phyloP scores from a whole-genome alignment of 2,113 vertebrate species.

The Rhabdomys dilectus region DNA sequence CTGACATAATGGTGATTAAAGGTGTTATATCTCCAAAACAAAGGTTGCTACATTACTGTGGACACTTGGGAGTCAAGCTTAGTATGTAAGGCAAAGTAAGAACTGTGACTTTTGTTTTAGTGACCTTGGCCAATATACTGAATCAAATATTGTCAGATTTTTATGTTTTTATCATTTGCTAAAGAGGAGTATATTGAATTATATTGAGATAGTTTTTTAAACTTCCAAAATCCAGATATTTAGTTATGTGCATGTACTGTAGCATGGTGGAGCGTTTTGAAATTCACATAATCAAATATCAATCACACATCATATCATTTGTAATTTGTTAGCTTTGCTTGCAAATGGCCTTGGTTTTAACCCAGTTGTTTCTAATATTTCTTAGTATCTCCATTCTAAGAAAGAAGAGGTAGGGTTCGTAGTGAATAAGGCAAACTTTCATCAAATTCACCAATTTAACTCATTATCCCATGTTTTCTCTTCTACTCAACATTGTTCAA shows the following conservation, averaged over 20 bases:
- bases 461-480: conserved; percentile 9
- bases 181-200: conserved; percentile 12
- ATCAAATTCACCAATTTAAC: not conserved
- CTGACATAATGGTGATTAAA: not conserved
- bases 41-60: not conserved
- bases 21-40: not conserved
- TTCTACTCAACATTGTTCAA: conserved; percentile 21
- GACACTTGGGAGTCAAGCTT: not conserved
- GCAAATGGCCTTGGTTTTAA: not conserved
- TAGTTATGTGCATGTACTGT: not conserved
- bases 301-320: not conserved
- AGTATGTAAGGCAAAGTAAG: not conserved
- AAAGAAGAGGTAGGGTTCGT: conserved; percentile 5
- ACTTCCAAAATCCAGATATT: not conserved
- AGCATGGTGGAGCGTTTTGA: not conserved
- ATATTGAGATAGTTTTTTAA: not conserved
- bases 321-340: conserved; percentile 14
- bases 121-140: not conserved
- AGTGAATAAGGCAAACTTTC: not conserved
- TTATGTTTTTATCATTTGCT: not conserved
- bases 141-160: not conserved
- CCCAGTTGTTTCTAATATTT: not conserved
- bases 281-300: conserved; percentile 5
- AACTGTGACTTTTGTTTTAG: not conserved
- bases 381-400: not conserved